Evolutionary conservation across 2,797 vertebrate genomes (phyloP).

Genomic region (Sciurus carolinensis): DNA sequence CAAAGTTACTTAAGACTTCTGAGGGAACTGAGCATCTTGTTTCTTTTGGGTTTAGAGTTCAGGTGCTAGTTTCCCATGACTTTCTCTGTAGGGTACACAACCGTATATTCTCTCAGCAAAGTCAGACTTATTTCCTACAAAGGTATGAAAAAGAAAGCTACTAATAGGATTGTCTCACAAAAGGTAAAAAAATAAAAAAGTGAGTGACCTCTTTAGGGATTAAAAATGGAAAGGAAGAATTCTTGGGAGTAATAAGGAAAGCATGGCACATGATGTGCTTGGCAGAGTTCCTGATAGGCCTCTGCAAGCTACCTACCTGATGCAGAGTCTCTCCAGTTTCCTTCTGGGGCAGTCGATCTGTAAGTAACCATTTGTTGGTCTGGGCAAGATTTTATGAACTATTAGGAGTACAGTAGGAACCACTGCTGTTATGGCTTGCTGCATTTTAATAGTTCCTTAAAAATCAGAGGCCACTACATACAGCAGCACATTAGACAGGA

Average conservation of each 20-base stretch:
- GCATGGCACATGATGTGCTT: background rate
- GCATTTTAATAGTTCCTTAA: slow-evolving; percentile 81
- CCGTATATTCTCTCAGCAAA: slow-evolving; percentile 5
- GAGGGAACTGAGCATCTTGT: background rate
- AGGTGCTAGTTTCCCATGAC: background rate
- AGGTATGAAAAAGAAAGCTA: background rate
- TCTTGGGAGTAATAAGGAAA: background rate
- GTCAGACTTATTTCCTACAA: background rate
- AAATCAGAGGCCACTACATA: slow-evolving; percentile 81
- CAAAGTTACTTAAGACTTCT: slow-evolving; percentile 9
- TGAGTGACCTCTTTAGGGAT: background rate
- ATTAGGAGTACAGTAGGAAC: slow-evolving; percentile 75
- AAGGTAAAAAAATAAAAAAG: background rate
- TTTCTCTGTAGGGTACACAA: background rate
- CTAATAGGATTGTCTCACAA: background rate
- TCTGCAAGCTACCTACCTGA: background rate
- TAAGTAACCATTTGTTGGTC: slow-evolving; percentile 55
- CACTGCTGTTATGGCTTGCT: slow-evolving; percentile 76
- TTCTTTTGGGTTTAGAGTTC: background rate
- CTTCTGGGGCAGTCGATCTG: background rate
- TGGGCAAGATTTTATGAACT: slow-evolving; percentile 81
- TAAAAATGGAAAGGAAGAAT: background rate
- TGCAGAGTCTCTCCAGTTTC: background rate
- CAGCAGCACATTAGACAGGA: slow-evolving; percentile 72
- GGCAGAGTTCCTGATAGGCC: background rate